Evolutionary conservation across 1,140 invertebrate genomes (phyloP), one percentile per base, ranked within the genome.

Genomic region (Sesamia nonagrioides): DNA sequence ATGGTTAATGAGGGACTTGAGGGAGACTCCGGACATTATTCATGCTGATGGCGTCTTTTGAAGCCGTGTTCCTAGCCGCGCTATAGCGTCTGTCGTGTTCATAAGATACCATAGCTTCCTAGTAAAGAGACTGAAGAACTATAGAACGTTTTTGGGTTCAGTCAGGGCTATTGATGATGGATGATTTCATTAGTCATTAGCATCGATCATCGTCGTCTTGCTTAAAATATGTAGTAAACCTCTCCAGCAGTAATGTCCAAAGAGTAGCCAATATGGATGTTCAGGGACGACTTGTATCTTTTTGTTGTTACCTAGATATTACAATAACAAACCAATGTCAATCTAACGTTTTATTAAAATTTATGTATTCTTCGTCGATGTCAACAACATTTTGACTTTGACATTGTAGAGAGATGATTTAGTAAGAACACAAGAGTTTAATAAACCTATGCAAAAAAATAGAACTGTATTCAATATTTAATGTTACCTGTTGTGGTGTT

Each of bases 1-100:
- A 54, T 54, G 52, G 7, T 21, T 54, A 54, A 54, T 54, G 52
- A 54, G 52, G 52, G 52, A 54, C 7, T 21, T 54, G 52, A 54
- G 52, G 52, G 52, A 54, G 17, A 54, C 52, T 27, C 18, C 2
- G 9, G 52, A 18, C 52, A 54, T 54, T 21, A 21, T 54, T 9
- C 52, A 21, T 21, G 52, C 50, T 27, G 27, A 3, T 54, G 18
- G 52, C 18, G 21, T 54, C 52, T 54, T 54, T 54, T 54, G 52
- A 18, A 54, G 18, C 6, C 52, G 52, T 54, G 52, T 27, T 54
- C 0, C 21, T 17, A 52, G n/a, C 9, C 15, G 9, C 5, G 15
- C n/a, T 52, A 27, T 27, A 27, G 27, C 27, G 3, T 17, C 5
- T 52, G 9, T 17, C n/a, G 6, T 17, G 3, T 8, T 52, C 7